These are phyloP conservation scores for Chlamydotis undulata DNA, from an alignment of 2,113 vertebrate genomes.

Conservation along the genomic window DNA sequence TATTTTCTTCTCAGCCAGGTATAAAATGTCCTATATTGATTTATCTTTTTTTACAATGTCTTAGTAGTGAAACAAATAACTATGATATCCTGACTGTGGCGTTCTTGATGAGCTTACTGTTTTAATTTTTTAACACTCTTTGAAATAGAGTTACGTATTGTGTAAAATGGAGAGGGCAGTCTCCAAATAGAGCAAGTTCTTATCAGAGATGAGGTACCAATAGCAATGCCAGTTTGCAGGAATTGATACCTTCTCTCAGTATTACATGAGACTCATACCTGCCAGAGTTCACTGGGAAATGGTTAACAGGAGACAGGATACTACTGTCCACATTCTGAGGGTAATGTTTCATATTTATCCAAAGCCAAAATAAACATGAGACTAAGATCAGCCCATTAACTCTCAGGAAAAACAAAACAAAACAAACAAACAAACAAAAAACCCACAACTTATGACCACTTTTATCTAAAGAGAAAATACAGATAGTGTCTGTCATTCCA, in stretches of 20 bases:
- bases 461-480: neutral
- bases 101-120: neutral
- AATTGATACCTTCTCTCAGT: neutral
- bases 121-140: neutral
- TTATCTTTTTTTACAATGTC: neutral
- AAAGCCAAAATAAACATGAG: neutral
- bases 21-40: neutral
- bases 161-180: neutral
- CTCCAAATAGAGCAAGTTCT: neutral
- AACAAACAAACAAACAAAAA: neutral
- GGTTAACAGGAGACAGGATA: neutral
- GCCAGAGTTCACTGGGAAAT: neutral
- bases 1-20: neutral
- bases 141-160: neutral
- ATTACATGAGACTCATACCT: neutral
- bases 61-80: neutral
- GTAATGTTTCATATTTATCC: neutral
- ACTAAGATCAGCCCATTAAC: neutral
- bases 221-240: neutral
- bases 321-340: neutral
- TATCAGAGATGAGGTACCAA: neutral
- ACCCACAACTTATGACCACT: neutral
- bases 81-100: neutral
- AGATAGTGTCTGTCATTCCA: neutral
- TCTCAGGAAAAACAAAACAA: neutral